A percentile compares a stretch with the other conserved stretches of the same genome.
These are phyloP conservation scores for Drosophila gunungcola DNA, from an alignment of 1,140 invertebrate genomes.

Conservation along the genomic window DNA sequence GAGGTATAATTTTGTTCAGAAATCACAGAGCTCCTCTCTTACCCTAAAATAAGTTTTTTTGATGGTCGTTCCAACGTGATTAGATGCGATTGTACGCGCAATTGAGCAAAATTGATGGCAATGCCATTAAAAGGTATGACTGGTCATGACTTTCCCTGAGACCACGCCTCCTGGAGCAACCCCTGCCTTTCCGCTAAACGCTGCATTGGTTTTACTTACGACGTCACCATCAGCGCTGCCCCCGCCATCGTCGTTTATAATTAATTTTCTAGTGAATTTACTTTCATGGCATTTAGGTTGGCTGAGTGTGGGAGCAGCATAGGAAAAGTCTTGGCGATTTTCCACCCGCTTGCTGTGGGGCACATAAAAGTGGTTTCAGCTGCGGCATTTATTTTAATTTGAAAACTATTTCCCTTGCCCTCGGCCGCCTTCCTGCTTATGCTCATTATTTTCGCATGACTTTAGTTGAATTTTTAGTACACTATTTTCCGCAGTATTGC, in stretches of 20 bases:
- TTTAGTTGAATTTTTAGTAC: conserved; percentile 79
- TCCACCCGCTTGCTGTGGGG: conserved; percentile 32
- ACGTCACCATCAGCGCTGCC: conserved; percentile 30
- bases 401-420: conserved; percentile 72
- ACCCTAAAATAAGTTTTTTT: conserved; percentile 49
- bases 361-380: conserved; percentile 80
- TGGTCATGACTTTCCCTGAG: conserved; percentile 12
- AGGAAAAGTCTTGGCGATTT: conserved; percentile 12
- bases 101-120: conserved; percentile 83
- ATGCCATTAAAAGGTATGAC: conserved; percentile 79
- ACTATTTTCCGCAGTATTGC: conserved; percentile 61
- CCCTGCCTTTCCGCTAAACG: conserved; percentile 32
- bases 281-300: conserved; percentile 77
- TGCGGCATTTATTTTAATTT: conserved; percentile 82
- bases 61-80: conserved; percentile 70
- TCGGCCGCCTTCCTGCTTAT: conserved; percentile 39
- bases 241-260: conserved; percentile 68
- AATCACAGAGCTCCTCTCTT: neutral
- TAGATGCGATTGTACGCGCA: conserved; percentile 82
- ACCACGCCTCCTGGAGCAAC: conserved; percentile 3
- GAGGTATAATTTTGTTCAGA: conserved; percentile 4
- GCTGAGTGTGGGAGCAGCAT: conserved; percentile 52
- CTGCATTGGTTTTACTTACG: conserved; percentile 66
- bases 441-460: conserved; percentile 78
- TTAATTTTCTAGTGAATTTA: conserved; percentile 84